phyloP scores from a whole-genome alignment of 2,113 vertebrate species.

The Pachypanchax playfairii region DNA sequence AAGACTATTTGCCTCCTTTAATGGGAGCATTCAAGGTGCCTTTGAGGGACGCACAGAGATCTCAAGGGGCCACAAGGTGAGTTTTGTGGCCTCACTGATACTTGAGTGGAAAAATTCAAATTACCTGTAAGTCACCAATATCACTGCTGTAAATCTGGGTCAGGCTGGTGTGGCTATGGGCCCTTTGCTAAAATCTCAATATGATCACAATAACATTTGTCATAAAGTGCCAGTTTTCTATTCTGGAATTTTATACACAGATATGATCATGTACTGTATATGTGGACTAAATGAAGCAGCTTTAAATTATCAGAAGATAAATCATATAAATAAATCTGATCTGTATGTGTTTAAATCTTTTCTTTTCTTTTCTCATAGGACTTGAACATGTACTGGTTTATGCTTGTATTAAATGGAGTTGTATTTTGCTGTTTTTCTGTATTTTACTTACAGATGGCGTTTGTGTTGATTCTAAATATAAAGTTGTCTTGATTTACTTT shows the following conservation, averaged over 20 bases:
- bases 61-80: not conserved
- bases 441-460: not conserved
- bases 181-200: not conserved
- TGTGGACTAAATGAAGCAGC: not conserved
- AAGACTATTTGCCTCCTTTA: not conserved
- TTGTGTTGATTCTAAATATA: not conserved
- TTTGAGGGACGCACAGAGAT: slow-evolving; percentile 25
- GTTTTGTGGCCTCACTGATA: not conserved
- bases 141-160: not conserved
- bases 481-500: no score
- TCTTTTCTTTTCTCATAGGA: no score
- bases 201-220: not conserved
- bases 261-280: not conserved
- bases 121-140: slow-evolving; percentile 3
- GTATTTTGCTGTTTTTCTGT: not conserved
- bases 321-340: not conserved
- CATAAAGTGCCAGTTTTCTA: not conserved
- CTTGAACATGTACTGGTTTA: no score
- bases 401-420: not conserved
- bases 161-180: not conserved
- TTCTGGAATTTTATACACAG: no score
- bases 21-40: slow-evolving; percentile 20
- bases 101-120: not conserved
- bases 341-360: not conserved
- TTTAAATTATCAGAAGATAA: not conserved